Percentiles rank a stretch among this genome's conserved stretches.
Conservation (phyloP, 2,113 vertebrate genomes). For the Apaloderma vittatum region DNA sequence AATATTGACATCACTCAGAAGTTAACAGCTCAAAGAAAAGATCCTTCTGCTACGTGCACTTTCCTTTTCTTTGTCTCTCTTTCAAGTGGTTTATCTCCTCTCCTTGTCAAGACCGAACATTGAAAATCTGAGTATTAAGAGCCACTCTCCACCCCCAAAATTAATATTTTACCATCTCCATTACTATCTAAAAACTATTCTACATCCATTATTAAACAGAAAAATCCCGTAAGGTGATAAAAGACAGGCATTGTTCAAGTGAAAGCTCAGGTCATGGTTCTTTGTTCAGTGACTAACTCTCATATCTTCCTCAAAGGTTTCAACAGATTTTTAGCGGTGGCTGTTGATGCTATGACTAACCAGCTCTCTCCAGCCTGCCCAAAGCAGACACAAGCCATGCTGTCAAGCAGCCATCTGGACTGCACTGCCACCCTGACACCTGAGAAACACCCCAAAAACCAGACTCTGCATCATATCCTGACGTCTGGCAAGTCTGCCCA, state of each 20-base stretch:
- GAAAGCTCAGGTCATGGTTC: neutral
- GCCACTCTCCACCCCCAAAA: neutral
- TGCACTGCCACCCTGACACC: neutral
- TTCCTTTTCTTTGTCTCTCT: neutral
- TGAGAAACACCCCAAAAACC: slow-evolving; percentile 11
- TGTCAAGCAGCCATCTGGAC: neutral
- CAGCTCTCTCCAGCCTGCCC: neutral
- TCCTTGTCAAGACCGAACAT: neutral
- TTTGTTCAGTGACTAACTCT: neutral
- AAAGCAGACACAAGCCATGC: neutral
- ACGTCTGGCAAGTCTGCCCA: slow-evolving; percentile 19
- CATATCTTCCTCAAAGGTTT: neutral
- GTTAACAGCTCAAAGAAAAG: neutral
- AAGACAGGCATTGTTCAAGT: neutral
- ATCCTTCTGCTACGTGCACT: neutral
- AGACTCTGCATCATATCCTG: neutral
- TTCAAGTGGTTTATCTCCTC: neutral
- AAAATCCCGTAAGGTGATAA: neutral
- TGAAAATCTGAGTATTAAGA: neutral
- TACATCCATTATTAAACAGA: neutral
- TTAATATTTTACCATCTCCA: neutral
- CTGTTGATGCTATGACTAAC: neutral
- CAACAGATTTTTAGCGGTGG: neutral
- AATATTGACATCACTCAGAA: neutral
- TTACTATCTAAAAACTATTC: neutral